Percentiles rank a stretch among this genome's conserved stretches.
These are phyloP conservation scores for Tetramorium parvispinum DNA, from an alignment of 1,140 invertebrate species.

Conservation along the genomic window DNA sequence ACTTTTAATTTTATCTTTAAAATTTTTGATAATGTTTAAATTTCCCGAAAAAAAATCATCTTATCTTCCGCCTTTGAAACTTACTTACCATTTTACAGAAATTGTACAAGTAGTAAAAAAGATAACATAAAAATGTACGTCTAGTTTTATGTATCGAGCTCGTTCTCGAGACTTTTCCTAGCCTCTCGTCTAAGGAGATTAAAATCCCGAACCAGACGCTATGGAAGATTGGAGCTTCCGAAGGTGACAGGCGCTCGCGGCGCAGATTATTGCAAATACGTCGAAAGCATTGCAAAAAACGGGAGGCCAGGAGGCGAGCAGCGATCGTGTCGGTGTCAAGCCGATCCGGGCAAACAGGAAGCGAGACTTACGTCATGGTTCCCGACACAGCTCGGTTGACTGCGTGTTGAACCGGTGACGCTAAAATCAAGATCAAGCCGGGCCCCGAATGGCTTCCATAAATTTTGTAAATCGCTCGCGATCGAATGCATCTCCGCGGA, in stretches of 20 bases:
- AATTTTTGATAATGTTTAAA: neutral
- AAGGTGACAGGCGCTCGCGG: conserved; percentile 26
- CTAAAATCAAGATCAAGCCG: conserved; percentile 53
- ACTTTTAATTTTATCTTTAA: neutral
- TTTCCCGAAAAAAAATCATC: neutral
- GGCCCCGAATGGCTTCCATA: conserved; percentile 25
- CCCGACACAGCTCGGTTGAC: conserved; percentile 52
- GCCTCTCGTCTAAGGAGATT: neutral
- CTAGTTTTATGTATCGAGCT: neutral
- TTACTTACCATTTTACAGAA: neutral
- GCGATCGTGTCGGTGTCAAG: conserved; percentile 60
- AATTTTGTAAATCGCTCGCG: conserved; percentile 31
- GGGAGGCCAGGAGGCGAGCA: conserved; percentile 32
- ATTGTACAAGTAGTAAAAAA: neutral
- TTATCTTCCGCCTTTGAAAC: neutral
- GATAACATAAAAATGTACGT: neutral
- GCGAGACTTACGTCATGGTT: conserved; percentile 72
- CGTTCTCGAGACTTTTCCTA: neutral
- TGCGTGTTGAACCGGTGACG: conserved; percentile 23
- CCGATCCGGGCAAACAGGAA: conserved; percentile 71
- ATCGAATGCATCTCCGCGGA: neutral
- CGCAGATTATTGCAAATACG: conserved; percentile 45
- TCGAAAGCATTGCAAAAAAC: conserved; percentile 53
- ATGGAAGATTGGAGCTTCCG: neutral
- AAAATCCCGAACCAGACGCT: neutral